Evolutionary conservation across 2,888 invertebrate genomes (phyloP).

Genomic region (Philhelius pedissequus): DNA sequence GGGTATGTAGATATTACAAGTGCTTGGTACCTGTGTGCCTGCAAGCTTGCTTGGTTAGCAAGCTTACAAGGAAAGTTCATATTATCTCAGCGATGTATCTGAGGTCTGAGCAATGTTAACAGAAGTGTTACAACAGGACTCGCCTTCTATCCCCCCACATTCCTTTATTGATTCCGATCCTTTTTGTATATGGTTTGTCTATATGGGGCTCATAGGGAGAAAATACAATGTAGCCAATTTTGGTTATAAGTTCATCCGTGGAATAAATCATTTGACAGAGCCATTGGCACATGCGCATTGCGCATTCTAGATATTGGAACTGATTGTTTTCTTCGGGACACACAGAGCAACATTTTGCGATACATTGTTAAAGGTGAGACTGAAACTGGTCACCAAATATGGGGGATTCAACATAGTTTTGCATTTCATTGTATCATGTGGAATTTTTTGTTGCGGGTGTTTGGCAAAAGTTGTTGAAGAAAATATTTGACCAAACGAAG

Average conservation of each 20-base stretch:
- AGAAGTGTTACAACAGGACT: constrained; percentile 63
- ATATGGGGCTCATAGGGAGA: background rate
- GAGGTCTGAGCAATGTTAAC: constrained; percentile 55
- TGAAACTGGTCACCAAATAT: background rate
- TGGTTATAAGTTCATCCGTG: constrained; percentile 55
- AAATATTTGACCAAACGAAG: background rate
- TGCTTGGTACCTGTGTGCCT: constrained; percentile 21
- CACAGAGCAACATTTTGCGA: background rate
- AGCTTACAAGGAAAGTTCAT: constrained; percentile 45
- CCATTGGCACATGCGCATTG: background rate
- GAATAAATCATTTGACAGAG: constrained; percentile 52
- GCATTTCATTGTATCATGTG: background rate
- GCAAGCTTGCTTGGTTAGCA: background rate
- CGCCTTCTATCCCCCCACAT: background rate
- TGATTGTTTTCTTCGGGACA: background rate
- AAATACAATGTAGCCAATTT: constrained; percentile 42
- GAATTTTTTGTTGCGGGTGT: background rate
- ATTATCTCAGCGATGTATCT: constrained; percentile 55
- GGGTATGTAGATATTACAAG: constrained; percentile 27
- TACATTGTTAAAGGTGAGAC: background rate
- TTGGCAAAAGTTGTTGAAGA: background rate
- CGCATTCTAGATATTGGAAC: background rate
- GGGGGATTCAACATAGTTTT: background rate
- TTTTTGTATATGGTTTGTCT: background rate
- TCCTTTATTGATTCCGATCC: constrained; percentile 10